Base-by-base conservation (phyloP, 2,888 invertebrate species). In the Boloria selene region DNA sequence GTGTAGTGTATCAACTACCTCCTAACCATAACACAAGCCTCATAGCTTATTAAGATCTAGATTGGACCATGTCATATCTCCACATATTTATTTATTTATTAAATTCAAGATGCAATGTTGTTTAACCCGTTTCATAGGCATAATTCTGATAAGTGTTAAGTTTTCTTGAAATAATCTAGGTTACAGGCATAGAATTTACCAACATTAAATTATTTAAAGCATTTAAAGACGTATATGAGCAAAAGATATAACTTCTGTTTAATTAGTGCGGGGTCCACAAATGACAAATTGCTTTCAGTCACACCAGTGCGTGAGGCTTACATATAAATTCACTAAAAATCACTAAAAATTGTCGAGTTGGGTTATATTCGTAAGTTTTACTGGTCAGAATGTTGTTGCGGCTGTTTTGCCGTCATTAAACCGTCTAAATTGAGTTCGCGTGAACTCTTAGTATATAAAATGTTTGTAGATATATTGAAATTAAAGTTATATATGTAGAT, bases 261-360 rank as follows among this genome's bases (percentile, higher is more conserved):
- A 69, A 69, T 72, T 71, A 67, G 67, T 61, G 31, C 26, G 51
- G 56, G 56, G 56, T 56, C 56, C 53, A 60, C 67, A 71, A 65
- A 65, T 67, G 65, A 71, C 58, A 71, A 69, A 69, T 82, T 73
- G 84, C 73, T 73, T 38, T 67, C 60, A 79, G 84, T 84, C 89
- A 90, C 88, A 90, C 88, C 75, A 73, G 79, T 87, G 90, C 90
- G 89, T 90, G 90, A 81, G 76, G 72, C 72, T 59, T 74, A 61
- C 73, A 84, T 75, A 88, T 90, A 90, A 90, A 88, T 85, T 84
- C 45, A 56, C 56, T 26, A 56, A 56, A 56, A 45, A 26, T 56
- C 70, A 53, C 70, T 72, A 71, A 72, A 76, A 76, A 81, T 82
- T 82, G 80, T 73, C 73, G 77, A 77, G 71, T 72, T 73, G 68